Base-by-base conservation (phyloP, 1,140 invertebrate species). In the Zaprionus lachaisei region DNA sequence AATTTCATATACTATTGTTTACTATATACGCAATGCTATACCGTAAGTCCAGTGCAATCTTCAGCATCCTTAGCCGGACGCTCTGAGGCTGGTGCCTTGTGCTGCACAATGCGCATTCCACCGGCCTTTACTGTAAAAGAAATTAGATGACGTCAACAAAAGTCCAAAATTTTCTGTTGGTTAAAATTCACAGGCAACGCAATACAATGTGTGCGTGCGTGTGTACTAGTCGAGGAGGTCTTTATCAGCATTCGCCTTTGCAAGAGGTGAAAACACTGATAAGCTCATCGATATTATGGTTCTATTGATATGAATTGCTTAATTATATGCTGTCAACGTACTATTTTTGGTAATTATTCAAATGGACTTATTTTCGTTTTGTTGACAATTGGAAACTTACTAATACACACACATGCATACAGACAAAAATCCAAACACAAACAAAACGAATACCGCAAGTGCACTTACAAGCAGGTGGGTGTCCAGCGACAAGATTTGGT, bases 21-120 rank as follows among this genome's bases (percentile, higher is more conserved):
- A 1, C 31, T 20, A 26, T 34, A 34, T 34, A 34, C 31, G 3
- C 31, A 11, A 34, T 34, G 9, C 31, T 17, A 80, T 81, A 93
- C 92, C 54, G 92, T 93, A n/a, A 93, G 78, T 44, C 92, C 92
- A 26, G 92, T 93, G 68, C 92, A 93, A 76, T 93, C 92, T 47
- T 94, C 93, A 9, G 93, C 86, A 83, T 95, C 94, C 86, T 95
- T 96, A 4, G 93, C 84, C 28, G 95, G 94, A 72, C 94, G 94
- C 62, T 96, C 95, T 0, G 94, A 89, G 47, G 95, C 95, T 4
- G 95, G 94, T 6, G 94, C 94, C 93, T 98, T 98, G 86, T 98
- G 96, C 81, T 98, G 97, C 5, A 96, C 97, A 85, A 98, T 97
- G 72, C 97, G 94, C 97, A 98, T 98, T 2, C 97, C 97, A 22